A percentile compares a stretch with the other conserved stretches of the same genome.
Evolutionary conservation across 2,797 vertebrate species (phyloP).

Genomic region (Uromys caudimaculatus): DNA sequence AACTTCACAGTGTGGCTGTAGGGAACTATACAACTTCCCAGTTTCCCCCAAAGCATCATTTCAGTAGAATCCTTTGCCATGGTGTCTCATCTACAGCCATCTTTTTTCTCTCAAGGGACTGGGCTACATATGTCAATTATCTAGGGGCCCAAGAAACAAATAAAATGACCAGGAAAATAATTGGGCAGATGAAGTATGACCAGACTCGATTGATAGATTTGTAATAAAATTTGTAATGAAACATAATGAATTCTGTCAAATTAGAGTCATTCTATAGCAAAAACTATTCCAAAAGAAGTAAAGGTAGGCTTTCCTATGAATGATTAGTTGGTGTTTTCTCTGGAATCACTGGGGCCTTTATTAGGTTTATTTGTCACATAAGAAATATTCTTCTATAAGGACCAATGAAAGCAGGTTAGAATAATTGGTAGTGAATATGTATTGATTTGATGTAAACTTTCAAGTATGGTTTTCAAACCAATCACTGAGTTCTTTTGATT

Average conservation of each 20-base stretch:
- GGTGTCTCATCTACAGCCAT: neutral
- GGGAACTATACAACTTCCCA: constrained; percentile 44
- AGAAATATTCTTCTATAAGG: neutral
- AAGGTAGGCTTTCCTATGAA: neutral
- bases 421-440: neutral
- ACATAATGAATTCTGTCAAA: neutral
- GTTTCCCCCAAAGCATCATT: constrained; percentile 59
- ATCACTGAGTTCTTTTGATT: neutral
- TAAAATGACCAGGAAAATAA: neutral
- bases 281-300: neutral
- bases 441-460: constrained; percentile 26
- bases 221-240: neutral
- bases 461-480: constrained; percentile 2
- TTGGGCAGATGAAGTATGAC: neutral
- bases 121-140: neutral
- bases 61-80: constrained; percentile 51
- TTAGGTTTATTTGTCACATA: neutral
- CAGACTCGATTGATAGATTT: neutral
- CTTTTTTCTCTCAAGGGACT: neutral
- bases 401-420: neutral
- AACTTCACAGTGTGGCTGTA: constrained; percentile 20
- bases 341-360: neutral
- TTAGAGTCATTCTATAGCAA: neutral
- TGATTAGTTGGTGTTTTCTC: neutral
- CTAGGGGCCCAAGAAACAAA: neutral